A percentile compares a stretch with the other conserved stretches of the same genome.
Evolutionary conservation across 2,888 invertebrate species (phyloP).

Genomic region (Brachypalpus laphriformis): DNA sequence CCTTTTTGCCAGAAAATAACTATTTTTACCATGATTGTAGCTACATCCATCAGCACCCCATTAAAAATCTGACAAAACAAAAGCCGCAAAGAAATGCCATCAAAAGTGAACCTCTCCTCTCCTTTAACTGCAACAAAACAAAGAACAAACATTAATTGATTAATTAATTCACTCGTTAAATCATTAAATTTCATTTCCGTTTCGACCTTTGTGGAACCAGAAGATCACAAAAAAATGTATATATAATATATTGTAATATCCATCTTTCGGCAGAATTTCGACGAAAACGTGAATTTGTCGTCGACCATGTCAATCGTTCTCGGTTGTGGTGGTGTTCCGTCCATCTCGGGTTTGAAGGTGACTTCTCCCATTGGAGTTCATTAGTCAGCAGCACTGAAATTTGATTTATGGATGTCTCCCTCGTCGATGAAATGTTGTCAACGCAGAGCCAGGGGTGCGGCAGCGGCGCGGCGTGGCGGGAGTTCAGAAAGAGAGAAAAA

Average conservation of each 20-base stretch:
- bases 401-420: slow-evolving; percentile 65
- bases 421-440: slow-evolving; percentile 49
- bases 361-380: slow-evolving; percentile 60
- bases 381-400: slow-evolving; percentile 61
- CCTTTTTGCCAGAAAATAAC: slow-evolving; percentile 19
- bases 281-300: slow-evolving; percentile 29
- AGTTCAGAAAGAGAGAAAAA: slow-evolving; percentile 18
- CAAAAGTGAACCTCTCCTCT: not conserved
- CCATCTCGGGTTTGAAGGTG: slow-evolving; percentile 24
- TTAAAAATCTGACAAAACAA: slow-evolving; percentile 33
- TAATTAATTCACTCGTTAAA: slow-evolving; percentile 68
- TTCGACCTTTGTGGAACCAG: slow-evolving; percentile 22
- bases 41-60: slow-evolving; percentile 67
- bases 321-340: not conserved
- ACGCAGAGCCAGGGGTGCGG: slow-evolving; percentile 17
- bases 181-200: slow-evolving; percentile 66
- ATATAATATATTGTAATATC: too few relatives aligned
- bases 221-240: slow-evolving; percentile 6
- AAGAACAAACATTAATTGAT: slow-evolving; percentile 62
- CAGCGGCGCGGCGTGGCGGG: not conserved
- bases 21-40: slow-evolving; percentile 40
- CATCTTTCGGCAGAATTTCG: slow-evolving; percentile 38
- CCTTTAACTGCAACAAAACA: not conserved
- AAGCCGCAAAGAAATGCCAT: slow-evolving; percentile 37
- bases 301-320: slow-evolving; percentile 21